These are phyloP conservation scores for Drosophila watanabei DNA, from an alignment of 1,140 invertebrate genomes.

Conservation along the genomic window DNA sequence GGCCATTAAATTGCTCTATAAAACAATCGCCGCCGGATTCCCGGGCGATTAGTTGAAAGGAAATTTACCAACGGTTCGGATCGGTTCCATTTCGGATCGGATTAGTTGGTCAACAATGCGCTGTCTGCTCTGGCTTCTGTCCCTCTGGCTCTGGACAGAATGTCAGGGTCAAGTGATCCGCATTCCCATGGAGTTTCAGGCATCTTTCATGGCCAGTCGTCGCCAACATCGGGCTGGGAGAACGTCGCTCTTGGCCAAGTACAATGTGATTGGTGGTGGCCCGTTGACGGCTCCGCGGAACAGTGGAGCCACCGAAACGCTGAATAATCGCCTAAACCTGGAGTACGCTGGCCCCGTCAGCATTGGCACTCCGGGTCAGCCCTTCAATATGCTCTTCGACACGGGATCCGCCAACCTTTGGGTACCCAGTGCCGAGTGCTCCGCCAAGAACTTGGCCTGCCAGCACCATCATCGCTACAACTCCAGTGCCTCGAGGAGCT, in stretches of 20 bases:
- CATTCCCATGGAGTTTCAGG: slow-evolving; percentile 47
- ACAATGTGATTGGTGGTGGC: slow-evolving; percentile 23
- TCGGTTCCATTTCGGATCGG: slow-evolving; percentile 3
- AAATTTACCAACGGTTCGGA: slow-evolving; percentile 28
- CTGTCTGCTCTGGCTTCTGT: slow-evolving; percentile 14
- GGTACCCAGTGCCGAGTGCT: slow-evolving; percentile 54
- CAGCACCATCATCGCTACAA: slow-evolving; percentile 57
- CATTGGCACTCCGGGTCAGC: slow-evolving; percentile 96
- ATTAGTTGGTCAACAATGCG: slow-evolving; percentile 7
- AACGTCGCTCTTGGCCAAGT: slow-evolving; percentile 39
- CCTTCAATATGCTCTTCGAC: slow-evolving; percentile 66
- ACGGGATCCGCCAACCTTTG: slow-evolving; percentile 59
- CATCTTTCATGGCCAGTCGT: slow-evolving; percentile 46
- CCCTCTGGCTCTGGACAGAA: slow-evolving; percentile 5
- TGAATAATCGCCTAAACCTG: slow-evolving; percentile 48
- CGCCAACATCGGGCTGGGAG: slow-evolving; percentile 30
- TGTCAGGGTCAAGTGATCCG: slow-evolving; percentile 27
- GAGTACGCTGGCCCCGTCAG: slow-evolving; percentile 90
- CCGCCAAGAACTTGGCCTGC: slow-evolving; percentile 42
- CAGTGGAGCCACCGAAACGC: slow-evolving; percentile 35
- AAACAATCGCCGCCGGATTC: slow-evolving; percentile 43
- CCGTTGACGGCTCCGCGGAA: not conserved
- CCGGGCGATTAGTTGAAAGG: slow-evolving; percentile 28
- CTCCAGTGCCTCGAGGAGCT: slow-evolving; percentile 26
- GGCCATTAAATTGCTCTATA: slow-evolving; percentile 48